Percentiles rank a stretch among this genome's conserved stretches.
phyloP scores from a whole-genome alignment of 2,888 invertebrate genomes.

The Linyphia triangularis region DNA sequence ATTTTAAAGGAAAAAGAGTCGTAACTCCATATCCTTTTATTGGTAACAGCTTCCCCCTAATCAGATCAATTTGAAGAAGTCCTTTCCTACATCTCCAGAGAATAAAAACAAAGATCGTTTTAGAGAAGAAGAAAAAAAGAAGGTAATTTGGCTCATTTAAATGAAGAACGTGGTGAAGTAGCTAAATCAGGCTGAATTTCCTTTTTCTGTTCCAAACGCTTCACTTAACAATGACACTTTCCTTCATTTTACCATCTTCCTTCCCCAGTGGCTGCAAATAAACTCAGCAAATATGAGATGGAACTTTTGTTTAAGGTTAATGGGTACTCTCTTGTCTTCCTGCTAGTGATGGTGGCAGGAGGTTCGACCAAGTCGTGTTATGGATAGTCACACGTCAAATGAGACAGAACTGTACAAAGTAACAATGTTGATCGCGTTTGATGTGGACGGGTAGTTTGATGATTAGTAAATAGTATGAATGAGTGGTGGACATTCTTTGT shows the following conservation, averaged over 20 bases:
- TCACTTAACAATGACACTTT: conserved; percentile 43
- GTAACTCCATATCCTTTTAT: not conserved
- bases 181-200: not conserved
- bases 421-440: no score
- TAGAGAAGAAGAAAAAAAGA: no score
- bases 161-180: not conserved
- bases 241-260: not conserved
- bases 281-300: not conserved
- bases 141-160: not conserved
- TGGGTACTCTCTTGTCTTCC: no score
- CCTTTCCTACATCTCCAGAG: not conserved
- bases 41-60: not conserved
- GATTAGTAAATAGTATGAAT: no score
- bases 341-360: no score
- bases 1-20: not conserved
- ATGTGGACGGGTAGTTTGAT: no score
- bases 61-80: not conserved
- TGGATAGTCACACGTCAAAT: no score
- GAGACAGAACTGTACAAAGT: no score
- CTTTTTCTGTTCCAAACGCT: not conserved
- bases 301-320: not conserved
- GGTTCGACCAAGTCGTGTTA: no score
- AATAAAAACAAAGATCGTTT: not conserved
- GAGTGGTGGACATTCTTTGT: no score
- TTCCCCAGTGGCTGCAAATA: not conserved